phyloP scores from a whole-genome alignment of 2,113 vertebrate species.

The Indicator maculatus region DNA sequence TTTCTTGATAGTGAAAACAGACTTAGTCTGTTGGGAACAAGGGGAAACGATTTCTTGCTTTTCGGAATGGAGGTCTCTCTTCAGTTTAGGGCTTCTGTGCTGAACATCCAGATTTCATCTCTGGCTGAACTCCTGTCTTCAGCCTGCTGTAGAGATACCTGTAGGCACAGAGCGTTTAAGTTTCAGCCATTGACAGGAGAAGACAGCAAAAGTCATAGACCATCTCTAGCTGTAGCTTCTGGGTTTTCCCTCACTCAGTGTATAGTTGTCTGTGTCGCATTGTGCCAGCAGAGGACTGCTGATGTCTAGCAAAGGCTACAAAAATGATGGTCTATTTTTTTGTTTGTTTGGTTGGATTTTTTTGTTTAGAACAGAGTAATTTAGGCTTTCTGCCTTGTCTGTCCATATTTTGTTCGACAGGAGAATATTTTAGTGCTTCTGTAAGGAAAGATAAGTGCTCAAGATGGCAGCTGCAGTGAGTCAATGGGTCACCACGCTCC shows the following conservation, averaged over 20 bases:
- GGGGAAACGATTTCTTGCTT: background rate
- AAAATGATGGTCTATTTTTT: background rate
- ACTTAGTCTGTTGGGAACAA: background rate
- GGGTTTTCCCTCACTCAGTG: background rate
- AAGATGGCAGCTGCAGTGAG: background rate
- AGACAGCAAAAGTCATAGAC: background rate
- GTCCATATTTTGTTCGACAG: background rate
- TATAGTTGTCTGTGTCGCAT: background rate
- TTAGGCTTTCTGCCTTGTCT: background rate
- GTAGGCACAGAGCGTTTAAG: background rate
- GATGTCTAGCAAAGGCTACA: background rate
- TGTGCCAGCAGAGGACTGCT: background rate
- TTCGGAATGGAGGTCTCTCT: background rate
- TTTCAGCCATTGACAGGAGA: background rate
- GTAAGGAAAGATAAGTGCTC: background rate
- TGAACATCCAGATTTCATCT: background rate
- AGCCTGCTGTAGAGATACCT: background rate
- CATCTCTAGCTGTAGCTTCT: background rate
- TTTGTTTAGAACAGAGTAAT: background rate
- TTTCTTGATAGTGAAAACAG: constrained; percentile 3
- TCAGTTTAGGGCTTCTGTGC: background rate
- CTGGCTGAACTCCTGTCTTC: background rate
- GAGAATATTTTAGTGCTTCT: background rate
- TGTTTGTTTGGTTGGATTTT: background rate
- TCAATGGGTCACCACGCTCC: background rate